Percentiles rank a stretch among this genome's conserved stretches.
Conservation (phyloP, 2,113 vertebrate species). For the Salminus brasiliensis region DNA sequence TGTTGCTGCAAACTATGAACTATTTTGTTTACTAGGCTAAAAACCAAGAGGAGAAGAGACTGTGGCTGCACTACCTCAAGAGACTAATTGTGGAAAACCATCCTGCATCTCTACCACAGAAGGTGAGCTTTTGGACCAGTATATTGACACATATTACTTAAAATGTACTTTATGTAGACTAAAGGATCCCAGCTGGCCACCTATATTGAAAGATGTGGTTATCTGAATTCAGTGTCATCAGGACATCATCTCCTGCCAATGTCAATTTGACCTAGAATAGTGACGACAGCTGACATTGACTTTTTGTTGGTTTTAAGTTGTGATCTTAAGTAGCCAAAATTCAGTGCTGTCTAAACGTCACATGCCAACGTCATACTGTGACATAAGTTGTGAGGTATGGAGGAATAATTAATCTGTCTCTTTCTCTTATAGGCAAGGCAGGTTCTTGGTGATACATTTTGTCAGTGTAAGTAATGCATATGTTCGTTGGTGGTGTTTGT, state of each 20-base stretch:
- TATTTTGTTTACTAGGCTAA: slow-evolving; percentile 74
- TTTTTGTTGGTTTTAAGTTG: too few relatives aligned
- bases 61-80: slow-evolving; percentile 91
- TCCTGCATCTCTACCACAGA: slow-evolving; percentile 85
- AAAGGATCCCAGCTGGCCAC: too few relatives aligned
- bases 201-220: too few relatives aligned
- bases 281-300: too few relatives aligned
- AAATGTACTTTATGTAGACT: not conserved
- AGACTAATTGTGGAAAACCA: slow-evolving; percentile 89
- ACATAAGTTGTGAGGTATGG: too few relatives aligned
- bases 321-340: too few relatives aligned
- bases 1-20: not conserved
- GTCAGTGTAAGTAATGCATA: slow-evolving; percentile 78
- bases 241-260: too few relatives aligned
- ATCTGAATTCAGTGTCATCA: too few relatives aligned
- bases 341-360: too few relatives aligned
- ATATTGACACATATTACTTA: not conserved
- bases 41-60: slow-evolving; percentile 89
- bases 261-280: too few relatives aligned
- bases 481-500: not conserved
- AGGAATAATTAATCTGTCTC: too few relatives aligned
- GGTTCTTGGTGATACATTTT: slow-evolving; percentile 85
- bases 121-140: slow-evolving; percentile 68
- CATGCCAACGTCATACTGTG: too few relatives aligned
- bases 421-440: slow-evolving; percentile 81